phyloP scores from a whole-genome alignment of 2,113 vertebrate genomes.

The Muntiacus reevesi region DNA sequence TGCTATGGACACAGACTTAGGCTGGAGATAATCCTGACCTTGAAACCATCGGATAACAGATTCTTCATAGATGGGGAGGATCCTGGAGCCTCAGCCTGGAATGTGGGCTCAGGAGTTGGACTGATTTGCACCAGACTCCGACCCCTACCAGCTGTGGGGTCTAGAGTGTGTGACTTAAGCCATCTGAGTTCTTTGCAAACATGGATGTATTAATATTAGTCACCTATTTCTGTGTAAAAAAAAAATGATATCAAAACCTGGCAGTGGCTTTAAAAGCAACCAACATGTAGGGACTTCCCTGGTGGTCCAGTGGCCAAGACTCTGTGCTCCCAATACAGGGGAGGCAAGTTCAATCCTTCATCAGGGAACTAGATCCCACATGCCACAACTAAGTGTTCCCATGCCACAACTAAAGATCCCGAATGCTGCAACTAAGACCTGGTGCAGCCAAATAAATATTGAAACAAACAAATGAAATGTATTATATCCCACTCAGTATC shows the following conservation, averaged over 20 bases:
- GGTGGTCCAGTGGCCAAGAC: neutral
- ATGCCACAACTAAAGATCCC: neutral
- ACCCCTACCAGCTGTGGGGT: neutral
- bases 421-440: neutral
- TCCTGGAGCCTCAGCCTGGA: neutral
- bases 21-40: conserved; percentile 12
- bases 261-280: neutral
- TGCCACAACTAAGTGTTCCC: neutral
- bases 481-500: neutral
- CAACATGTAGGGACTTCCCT: neutral
- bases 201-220: neutral
- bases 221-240: neutral
- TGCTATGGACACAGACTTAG: conserved; percentile 51
- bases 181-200: neutral
- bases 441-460: neutral
- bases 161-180: neutral
- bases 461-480: neutral
- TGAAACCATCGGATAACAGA: neutral
- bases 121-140: neutral
- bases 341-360: neutral
- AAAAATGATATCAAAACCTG: neutral
- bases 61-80: neutral
- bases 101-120: neutral
- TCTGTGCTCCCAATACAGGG: neutral
- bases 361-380: neutral